Conservation (phyloP, 2,113 vertebrate genomes). For the Paradisaea rubra region DNA sequence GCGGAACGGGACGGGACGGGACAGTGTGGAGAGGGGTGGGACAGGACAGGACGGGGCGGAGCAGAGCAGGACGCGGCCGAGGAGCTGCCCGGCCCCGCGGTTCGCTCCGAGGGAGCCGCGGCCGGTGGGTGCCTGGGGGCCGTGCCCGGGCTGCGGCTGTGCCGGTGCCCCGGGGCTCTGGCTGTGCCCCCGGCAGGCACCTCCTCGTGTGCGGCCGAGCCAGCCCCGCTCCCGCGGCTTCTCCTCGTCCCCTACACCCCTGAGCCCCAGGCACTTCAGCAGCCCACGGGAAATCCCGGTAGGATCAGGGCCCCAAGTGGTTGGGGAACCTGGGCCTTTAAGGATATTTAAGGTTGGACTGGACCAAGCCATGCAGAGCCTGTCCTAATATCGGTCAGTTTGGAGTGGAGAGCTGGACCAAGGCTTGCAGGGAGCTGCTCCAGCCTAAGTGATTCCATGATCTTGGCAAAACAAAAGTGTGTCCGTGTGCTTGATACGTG, state of each 20-base stretch:
- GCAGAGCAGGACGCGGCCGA: neutral
- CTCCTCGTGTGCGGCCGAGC: too few species aligned
- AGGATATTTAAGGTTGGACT: neutral
- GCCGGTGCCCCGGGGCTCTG: too few species aligned
- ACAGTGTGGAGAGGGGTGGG: neutral
- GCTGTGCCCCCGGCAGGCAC: neutral
- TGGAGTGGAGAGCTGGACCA: too few species aligned
- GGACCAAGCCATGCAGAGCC: neutral
- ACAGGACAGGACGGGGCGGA: fast-evolving
- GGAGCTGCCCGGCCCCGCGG: neutral
- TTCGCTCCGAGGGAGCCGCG: neutral
- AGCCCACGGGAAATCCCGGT: neutral
- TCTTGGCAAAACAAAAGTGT: neutral
- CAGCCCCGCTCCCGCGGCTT: neutral
- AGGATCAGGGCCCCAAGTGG: fast-evolving
- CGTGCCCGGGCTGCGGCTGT: neutral
- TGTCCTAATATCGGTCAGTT: neutral
- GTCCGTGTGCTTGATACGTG: fast-evolving
- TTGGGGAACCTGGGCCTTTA: neutral
- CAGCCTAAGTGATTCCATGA: neutral
- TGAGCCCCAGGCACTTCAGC: neutral
- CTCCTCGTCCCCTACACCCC: neutral
- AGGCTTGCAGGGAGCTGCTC: neutral
- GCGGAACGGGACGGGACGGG: neutral
- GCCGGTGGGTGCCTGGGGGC: too few species aligned